Percentiles rank a stretch among this genome's conserved stretches.
Conservation (phyloP, 37 sponge, comb jelly and placozoan species). For the Hexactinellida sp. region DNA sequence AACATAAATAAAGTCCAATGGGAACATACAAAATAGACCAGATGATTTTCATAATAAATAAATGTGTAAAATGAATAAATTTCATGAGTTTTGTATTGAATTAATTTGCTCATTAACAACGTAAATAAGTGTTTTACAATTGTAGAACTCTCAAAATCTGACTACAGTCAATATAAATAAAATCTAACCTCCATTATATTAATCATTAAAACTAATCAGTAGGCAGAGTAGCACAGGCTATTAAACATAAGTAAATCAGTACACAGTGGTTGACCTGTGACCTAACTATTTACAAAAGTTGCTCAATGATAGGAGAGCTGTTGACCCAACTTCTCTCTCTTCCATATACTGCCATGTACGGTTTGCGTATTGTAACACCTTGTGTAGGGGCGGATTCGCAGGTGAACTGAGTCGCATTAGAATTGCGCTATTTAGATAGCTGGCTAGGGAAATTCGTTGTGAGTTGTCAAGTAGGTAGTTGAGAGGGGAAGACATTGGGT, state of each 20-base stretch:
- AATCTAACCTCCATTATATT: neutral
- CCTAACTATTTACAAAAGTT: neutral
- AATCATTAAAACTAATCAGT: neutral
- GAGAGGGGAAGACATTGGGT: slow-evolving; percentile 71
- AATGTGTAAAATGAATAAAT: too few species aligned
- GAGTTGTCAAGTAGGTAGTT: slow-evolving; percentile 58
- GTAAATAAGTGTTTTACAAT: neutral
- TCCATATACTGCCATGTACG: neutral
- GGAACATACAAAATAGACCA: too few species aligned
- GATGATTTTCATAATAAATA: too few species aligned
- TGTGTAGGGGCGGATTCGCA: neutral
- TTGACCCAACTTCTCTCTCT: neutral
- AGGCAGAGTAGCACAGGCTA: neutral
- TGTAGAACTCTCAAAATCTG: neutral
- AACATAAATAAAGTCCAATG: too few species aligned
- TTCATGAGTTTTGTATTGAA: too few species aligned
- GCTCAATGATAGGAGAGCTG: neutral
- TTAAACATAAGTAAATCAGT: neutral
- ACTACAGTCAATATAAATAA: neutral
- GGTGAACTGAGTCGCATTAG: neutral
- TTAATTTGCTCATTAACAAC: too few species aligned
- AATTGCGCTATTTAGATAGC: neutral
- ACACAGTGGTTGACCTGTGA: neutral
- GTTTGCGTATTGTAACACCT: neutral
- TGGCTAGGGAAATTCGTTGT: slow-evolving; percentile 35